phyloP scores from a whole-genome alignment of 2,797 vertebrate species.

The Sebastes trivittatus region DNA sequence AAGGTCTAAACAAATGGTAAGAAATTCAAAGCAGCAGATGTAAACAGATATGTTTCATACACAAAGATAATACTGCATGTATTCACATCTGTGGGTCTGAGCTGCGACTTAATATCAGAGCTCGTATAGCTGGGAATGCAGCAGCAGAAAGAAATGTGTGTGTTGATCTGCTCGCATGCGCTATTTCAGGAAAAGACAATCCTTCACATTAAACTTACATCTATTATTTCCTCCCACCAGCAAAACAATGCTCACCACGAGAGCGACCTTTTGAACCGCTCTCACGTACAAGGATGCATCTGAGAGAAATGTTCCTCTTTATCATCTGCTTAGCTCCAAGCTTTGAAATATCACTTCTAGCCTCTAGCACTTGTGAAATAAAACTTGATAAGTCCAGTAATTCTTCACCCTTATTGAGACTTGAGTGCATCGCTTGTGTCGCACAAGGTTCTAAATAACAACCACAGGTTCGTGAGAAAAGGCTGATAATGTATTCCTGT shows the following conservation, averaged over 20 bases:
- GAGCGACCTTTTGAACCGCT: slow-evolving; percentile 38
- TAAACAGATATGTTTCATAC: background rate
- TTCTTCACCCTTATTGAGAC: slow-evolving; percentile 11
- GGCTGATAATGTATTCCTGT: slow-evolving; percentile 49
- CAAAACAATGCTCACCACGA: slow-evolving; percentile 46
- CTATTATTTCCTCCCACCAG: slow-evolving; percentile 52
- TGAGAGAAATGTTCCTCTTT: slow-evolving; percentile 22
- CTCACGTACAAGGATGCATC: slow-evolving; percentile 23
- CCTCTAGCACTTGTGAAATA: slow-evolving; percentile 39
- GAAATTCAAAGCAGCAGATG: background rate
- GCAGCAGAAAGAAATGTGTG: background rate
- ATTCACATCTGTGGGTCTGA: background rate
- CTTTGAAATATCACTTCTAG: slow-evolving; percentile 38
- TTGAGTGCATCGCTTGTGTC: slow-evolving; percentile 12
- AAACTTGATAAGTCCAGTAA: slow-evolving; percentile 14
- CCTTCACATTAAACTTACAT: slow-evolving; percentile 32
- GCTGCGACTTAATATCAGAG: background rate
- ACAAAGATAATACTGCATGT: background rate
- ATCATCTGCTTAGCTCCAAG: slow-evolving; percentile 23
- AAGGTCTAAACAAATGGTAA: background rate
- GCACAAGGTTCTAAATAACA: slow-evolving; percentile 12
- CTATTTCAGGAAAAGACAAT: slow-evolving; percentile 37
- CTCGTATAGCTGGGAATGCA: background rate
- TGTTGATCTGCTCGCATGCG: slow-evolving; percentile 11
- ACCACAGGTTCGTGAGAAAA: slow-evolving; percentile 30